Conservation (phyloP, 1,140 invertebrate species). For the Phortica variegata region DNA sequence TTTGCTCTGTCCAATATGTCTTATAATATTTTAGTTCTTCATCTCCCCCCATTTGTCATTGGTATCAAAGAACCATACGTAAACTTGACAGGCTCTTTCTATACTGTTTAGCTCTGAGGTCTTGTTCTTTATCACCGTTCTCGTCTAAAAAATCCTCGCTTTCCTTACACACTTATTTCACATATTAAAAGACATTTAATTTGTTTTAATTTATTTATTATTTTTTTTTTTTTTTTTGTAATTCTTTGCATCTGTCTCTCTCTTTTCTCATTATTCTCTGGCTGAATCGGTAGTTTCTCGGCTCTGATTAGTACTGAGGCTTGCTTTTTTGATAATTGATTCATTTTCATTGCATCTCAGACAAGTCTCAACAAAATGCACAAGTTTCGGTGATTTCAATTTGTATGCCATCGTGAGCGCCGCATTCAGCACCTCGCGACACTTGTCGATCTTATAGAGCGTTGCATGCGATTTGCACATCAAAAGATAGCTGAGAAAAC, state of each 20-base stretch:
- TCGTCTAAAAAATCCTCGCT: no score
- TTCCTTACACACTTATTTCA: no score
- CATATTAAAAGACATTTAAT: not conserved
- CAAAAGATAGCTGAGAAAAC: constrained; percentile 29
- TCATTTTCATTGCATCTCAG: constrained; percentile 22
- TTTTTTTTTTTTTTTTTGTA: not conserved
- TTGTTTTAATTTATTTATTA: not conserved
- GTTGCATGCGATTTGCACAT: constrained; percentile 40
- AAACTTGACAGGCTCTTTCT: not conserved
- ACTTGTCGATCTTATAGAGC: constrained; percentile 43
- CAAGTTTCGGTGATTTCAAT: constrained; percentile 9
- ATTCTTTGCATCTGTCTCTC: constrained; percentile 1
- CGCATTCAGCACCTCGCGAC: constrained; percentile 32
- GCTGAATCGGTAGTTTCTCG: no score
- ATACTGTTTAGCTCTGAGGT: not conserved
- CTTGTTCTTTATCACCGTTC: no score
- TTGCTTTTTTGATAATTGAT: not conserved
- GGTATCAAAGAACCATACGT: not conserved
- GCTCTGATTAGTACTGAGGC: not conserved
- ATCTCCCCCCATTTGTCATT: no score
- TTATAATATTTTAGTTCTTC: no score
- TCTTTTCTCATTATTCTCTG: not conserved
- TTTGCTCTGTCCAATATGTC: no score
- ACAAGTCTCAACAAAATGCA: constrained; percentile 26
- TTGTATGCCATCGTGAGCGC: constrained; percentile 19